Evolutionary conservation across 2,113 vertebrate genomes (phyloP).

Genomic region (Lagopus muta): DNA sequence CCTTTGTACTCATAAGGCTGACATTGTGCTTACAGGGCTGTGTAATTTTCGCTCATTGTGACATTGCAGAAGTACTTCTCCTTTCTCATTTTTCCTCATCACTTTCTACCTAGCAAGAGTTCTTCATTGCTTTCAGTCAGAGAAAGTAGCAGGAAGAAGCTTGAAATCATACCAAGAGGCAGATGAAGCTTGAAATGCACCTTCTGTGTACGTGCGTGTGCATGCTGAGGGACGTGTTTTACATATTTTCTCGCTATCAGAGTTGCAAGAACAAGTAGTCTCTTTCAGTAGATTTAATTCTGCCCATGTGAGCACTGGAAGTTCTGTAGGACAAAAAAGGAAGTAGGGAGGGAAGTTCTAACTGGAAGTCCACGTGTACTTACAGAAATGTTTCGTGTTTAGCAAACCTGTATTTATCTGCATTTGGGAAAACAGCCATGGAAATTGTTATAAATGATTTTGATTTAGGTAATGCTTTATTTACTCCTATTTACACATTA

Average conservation of each 20-base stretch:
- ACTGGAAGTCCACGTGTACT: background rate
- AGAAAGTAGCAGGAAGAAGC: background rate
- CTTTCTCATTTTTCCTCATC: background rate
- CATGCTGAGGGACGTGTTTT: background rate
- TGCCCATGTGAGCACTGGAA: background rate
- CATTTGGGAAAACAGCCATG: background rate
- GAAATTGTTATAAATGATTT: background rate
- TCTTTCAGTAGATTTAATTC: background rate
- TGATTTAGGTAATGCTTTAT: background rate
- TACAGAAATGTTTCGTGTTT: background rate
- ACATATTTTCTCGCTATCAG: background rate
- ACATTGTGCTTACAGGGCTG: background rate
- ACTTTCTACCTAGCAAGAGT: background rate
- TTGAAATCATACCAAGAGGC: background rate
- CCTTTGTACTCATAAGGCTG: background rate
- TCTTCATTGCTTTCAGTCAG: background rate
- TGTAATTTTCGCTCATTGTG: background rate
- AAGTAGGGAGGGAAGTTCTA: background rate
- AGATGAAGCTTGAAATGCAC: background rate
- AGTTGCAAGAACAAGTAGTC: background rate
- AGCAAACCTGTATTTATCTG: fast-evolving
- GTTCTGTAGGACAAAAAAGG: background rate
- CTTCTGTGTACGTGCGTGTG: background rate
- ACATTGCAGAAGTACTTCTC: background rate
- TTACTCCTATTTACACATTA: fast-evolving